Base-by-base conservation (phyloP, 2,797 vertebrate species). In the Anguilla obscura region DNA sequence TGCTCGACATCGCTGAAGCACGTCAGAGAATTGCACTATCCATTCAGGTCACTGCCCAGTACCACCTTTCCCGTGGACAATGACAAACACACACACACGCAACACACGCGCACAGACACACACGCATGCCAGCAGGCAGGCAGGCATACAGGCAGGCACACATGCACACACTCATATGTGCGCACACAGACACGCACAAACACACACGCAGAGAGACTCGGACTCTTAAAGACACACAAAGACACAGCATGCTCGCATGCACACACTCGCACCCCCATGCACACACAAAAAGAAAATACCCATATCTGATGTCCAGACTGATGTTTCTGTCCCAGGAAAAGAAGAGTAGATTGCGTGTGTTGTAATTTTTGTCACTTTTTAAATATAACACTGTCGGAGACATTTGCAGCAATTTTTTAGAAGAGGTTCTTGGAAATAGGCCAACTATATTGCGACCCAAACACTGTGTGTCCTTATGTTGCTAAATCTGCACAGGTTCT, bases 1-100 rank as follows among this genome's bases (percentile, higher is more conserved):
- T 84, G 88, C 90, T 94, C 93, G 93, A 91, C 89, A 60, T 50
- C 89, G 92, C 85, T 89, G 92, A 94, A 88, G 93, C 91, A 90
- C 88, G 92, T 94, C 84, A 88, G 91, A 86, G 56, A 85, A 16
- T 87, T 90, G 89, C 93, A 93, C 91, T 92, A 91, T 95, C 94
- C 91, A 92, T 93, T 79, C 76, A 93, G 91, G 89, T 90, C 91
- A 54, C 89, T 89, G 92, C 91, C 91, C 93, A 76, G 50, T 74
- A 40, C 87, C 63, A 86, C 88, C 71, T 87, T 86, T 85, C 60
- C 79, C 71, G 1, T 58, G 58, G 58, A 50, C 50, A 80, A 45
- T 50, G 48, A 79, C 54, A 76, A 86, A 40, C 18, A 45, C 45
- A 16, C 33, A 16, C 74, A 79, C 27, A 33, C 74, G 18, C 40